phyloP scores from a whole-genome alignment of 2,797 vertebrate genomes.

The Epinephelus malabaricus region DNA sequence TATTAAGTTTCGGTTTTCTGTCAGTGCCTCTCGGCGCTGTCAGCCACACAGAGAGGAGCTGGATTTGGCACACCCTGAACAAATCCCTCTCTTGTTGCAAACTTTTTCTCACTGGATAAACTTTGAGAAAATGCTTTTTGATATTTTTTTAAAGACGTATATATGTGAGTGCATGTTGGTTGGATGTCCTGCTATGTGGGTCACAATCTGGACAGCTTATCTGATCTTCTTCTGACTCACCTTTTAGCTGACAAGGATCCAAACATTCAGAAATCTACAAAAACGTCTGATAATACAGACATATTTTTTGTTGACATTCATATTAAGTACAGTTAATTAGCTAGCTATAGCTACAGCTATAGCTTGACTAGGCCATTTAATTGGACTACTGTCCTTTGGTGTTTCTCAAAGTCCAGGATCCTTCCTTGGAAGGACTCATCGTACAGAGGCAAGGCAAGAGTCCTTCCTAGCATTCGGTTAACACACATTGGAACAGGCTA shows the following conservation, averaged over 20 bases:
- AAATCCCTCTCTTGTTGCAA: conserved; percentile 31
- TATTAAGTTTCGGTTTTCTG: conserved; percentile 36
- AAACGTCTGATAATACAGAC: not conserved
- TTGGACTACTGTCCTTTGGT: too few relatives aligned
- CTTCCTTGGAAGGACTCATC: too few relatives aligned
- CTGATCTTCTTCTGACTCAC: conserved; percentile 3
- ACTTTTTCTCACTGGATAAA: conserved; percentile 28
- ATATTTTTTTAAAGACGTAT: not conserved
- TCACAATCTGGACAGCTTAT: not conserved
- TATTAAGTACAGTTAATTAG: too few relatives aligned
- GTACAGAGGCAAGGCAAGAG: too few relatives aligned
- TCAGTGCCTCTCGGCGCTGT: conserved; percentile 11
- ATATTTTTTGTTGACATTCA: not conserved
- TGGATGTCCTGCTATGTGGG: not conserved
- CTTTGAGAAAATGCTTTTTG: not conserved
- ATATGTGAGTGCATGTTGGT: not conserved
- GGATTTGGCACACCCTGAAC: conserved; percentile 28
- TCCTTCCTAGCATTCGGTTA: too few relatives aligned
- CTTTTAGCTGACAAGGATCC: conserved; percentile 16
- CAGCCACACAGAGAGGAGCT: conserved; percentile 30
- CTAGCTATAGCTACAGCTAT: too few relatives aligned
- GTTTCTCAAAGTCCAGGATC: too few relatives aligned
- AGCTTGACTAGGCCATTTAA: too few relatives aligned
- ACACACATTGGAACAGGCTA: too few relatives aligned
- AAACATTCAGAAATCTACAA: conserved; percentile 7